Evolutionary conservation across 2,113 vertebrate species (phyloP).

Genomic region (Campylorhamphus procurvoides): DNA sequence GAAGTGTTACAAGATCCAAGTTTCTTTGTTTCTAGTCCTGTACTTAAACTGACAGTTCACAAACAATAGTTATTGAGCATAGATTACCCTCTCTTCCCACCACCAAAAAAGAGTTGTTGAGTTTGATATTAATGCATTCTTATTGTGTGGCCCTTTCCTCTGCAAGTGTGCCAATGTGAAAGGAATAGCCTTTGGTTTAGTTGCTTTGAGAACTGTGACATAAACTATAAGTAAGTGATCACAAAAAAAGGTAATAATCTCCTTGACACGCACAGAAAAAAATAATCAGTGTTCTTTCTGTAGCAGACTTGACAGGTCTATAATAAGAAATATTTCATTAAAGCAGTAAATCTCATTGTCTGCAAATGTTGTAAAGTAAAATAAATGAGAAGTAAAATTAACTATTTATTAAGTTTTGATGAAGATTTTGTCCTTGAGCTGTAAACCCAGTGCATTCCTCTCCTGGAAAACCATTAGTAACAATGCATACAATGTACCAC

Average conservation of each 20-base stretch:
- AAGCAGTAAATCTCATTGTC: not conserved
- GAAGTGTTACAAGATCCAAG: not conserved
- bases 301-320: not conserved
- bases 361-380: slow-evolving; percentile 14
- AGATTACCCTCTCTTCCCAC: not conserved
- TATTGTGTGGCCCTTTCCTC: not conserved
- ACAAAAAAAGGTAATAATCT: not conserved
- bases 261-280: not conserved
- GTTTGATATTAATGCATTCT: not conserved
- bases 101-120: not conserved
- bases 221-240: not conserved
- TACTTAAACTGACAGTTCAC: not conserved
- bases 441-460: not conserved
- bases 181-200: not conserved
- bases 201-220: not conserved
- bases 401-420: slow-evolving; percentile 29
- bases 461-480: not conserved
- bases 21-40: not conserved
- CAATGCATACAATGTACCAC: accelerated
- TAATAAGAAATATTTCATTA: not conserved
- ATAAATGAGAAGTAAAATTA: slow-evolving; percentile 27
- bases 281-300: not conserved
- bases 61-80: not conserved
- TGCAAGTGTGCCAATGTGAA: not conserved
- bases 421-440: not conserved